Conservation (phyloP, 2,113 vertebrate genomes). For the Phasianus colchicus region DNA sequence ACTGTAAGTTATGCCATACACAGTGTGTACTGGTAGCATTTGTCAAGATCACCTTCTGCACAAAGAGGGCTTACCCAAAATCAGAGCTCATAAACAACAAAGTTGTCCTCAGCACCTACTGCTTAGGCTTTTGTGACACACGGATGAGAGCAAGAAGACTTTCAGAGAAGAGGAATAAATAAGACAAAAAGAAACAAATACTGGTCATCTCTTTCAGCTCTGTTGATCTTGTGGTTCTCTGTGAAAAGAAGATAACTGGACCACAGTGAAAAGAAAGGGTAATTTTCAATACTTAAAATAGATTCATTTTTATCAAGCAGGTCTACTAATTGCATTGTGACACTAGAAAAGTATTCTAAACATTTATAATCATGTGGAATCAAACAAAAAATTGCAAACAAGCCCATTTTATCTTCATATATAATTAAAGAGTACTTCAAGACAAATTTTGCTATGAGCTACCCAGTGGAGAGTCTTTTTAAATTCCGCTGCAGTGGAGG, state of each 20-base stretch:
- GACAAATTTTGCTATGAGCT: background rate
- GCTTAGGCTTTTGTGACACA: constrained; percentile 4
- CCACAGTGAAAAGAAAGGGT: background rate
- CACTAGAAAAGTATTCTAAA: background rate
- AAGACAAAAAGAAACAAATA: constrained; percentile 2
- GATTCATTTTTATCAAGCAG: background rate
- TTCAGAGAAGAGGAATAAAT: constrained; percentile 29
- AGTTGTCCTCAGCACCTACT: background rate
- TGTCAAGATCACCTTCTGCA: too few species aligned
- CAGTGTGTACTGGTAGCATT: too few species aligned
- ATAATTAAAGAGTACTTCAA: background rate
- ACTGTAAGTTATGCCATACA: background rate
- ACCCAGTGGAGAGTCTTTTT: background rate
- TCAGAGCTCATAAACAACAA: background rate
- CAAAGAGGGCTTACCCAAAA: background rate
- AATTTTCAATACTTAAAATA: background rate
- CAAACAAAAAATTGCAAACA: constrained; percentile 29
- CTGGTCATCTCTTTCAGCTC: background rate
- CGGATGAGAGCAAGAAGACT: constrained; percentile 16
- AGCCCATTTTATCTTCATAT: background rate
- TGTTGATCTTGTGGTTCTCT: background rate
- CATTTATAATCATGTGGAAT: background rate
- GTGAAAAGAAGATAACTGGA: background rate
- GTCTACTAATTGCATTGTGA: background rate
- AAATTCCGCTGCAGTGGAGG: background rate